Evolutionary conservation across 2,888 invertebrate genomes (phyloP), one percentile per base, ranked within the genome.

Genomic region (Notodonta ziczac): DNA sequence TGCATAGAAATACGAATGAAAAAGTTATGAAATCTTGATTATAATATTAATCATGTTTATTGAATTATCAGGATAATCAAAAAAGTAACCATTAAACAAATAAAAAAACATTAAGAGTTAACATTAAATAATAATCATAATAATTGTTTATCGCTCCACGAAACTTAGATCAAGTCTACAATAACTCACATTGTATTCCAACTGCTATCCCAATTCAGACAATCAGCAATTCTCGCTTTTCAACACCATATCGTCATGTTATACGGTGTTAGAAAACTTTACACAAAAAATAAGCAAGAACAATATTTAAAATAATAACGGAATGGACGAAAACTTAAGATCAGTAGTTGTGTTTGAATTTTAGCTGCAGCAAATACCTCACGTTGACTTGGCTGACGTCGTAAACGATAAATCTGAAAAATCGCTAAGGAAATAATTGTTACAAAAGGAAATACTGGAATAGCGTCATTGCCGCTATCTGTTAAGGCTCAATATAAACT

Each of bases 371-470:
- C 77, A 99, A 92, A 85, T 99, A 99, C 81, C 97, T 96, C 66
- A 98, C 96, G 77, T 98, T 97, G 46, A 99, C 97, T 91, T 99
- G 99, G 12, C 98, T 98, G 48, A 97, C 96, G 87, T 99, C 98
- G 87, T 99, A 99, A 0, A 99, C 99, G 88, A 99, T 97, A 81
- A 95, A 97, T 92, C 96, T 96, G 89, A 66, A 46, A 64, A 13
- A 59, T 58, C 56, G 78, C 70, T 88, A 78, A 91, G 85, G 81
- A 87, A 86, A 81, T 51, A 12, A 9, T 46, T 56, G 55, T 35
- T n/a, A 32, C 57, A 53, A 35, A 50, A 48, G 13, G 5, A n/a
- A 10, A 46, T 2, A 9, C 9, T 42, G 9, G 4, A 42, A 9
- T 42, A 10, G 12, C 42, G 42, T 42, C 10, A 10, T 12, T 10